Evolutionary conservation across 2,888 invertebrate genomes (phyloP).

Genomic region (Brachyopa scutellaris): DNA sequence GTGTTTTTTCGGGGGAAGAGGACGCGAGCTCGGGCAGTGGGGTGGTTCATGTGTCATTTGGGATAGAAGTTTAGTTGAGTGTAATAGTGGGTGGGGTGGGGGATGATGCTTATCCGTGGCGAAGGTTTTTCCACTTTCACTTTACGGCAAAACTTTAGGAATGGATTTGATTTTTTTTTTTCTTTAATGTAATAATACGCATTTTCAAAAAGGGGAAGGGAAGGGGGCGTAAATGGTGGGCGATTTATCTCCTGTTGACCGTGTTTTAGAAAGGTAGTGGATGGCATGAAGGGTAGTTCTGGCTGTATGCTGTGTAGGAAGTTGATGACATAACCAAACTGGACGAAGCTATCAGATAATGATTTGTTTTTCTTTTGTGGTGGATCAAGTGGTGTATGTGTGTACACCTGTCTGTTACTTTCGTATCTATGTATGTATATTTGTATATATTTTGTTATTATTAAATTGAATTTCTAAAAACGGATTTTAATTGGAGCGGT

Average conservation of each 20-base stretch:
- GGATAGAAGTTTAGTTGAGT: conserved; percentile 62
- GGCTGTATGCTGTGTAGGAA: background rate
- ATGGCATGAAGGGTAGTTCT: background rate
- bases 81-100: conserved; percentile 21
- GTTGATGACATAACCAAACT: background rate
- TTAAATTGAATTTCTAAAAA: too few species aligned
- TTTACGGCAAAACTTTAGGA: conserved; percentile 52
- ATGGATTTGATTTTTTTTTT: conserved; percentile 47
- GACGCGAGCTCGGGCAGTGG: background rate
- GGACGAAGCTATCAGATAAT: background rate
- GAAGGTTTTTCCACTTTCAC: conserved; percentile 66
- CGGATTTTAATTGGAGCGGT: too few species aligned
- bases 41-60: conserved; percentile 71
- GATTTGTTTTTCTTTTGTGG: too few species aligned
- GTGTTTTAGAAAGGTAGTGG: background rate
- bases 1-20: conserved; percentile 1
- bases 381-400: too few species aligned
- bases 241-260: conserved; percentile 53
- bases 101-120: conserved; percentile 63
- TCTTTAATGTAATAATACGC: conserved; percentile 15
- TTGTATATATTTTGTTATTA: too few species aligned
- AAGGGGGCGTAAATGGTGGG: conserved; percentile 39
- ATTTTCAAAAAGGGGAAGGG: too few species aligned
- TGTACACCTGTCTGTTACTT: too few species aligned
- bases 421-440: too few species aligned